Evolutionary conservation across 1,140 invertebrate genomes (phyloP).

Genomic region (Thaumetopoea pityocampa): DNA sequence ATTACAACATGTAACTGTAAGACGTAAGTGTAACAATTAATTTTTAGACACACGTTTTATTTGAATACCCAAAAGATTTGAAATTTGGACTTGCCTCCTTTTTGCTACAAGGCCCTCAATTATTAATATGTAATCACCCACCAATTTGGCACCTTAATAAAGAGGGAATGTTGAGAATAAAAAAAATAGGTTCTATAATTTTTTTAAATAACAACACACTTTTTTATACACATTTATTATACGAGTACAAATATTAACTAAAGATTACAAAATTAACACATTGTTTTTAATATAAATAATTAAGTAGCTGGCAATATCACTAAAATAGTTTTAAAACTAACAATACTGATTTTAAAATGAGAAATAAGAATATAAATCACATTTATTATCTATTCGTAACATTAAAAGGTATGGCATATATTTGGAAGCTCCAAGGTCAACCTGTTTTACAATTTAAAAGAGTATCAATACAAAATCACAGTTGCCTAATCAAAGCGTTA

Average conservation of each 20-base stretch:
- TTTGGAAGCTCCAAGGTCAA: conserved; percentile 43
- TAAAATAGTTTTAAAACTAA: conserved; percentile 22
- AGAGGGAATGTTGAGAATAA: too few species aligned
- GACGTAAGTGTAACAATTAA: too few species aligned
- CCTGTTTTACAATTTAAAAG: conserved; percentile 27
- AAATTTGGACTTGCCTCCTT: too few species aligned
- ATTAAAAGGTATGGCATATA: conserved; percentile 14
- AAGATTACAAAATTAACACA: conserved; percentile 27
- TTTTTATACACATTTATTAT: conserved; percentile 30
- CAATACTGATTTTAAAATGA: conserved; percentile 47
- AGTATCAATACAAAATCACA: conserved; percentile 11
- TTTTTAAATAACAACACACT: conserved; percentile 44
- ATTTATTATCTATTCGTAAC: too few species aligned
- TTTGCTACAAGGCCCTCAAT: too few species aligned
- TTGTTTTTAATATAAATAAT: conserved; percentile 28
- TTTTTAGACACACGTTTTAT: too few species aligned
- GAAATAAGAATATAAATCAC: conserved; percentile 23
- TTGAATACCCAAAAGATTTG: too few species aligned
- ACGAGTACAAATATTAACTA: conserved; percentile 30
- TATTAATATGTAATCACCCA: too few species aligned
- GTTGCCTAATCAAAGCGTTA: conserved; percentile 2
- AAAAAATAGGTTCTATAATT: conserved; percentile 19
- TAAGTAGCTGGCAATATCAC: conserved; percentile 49
- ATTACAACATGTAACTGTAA: too few species aligned
- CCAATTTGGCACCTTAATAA: too few species aligned